Evolutionary conservation across 2,797 vertebrate genomes (phyloP).

Genomic region (Sebastes alutus): DNA sequence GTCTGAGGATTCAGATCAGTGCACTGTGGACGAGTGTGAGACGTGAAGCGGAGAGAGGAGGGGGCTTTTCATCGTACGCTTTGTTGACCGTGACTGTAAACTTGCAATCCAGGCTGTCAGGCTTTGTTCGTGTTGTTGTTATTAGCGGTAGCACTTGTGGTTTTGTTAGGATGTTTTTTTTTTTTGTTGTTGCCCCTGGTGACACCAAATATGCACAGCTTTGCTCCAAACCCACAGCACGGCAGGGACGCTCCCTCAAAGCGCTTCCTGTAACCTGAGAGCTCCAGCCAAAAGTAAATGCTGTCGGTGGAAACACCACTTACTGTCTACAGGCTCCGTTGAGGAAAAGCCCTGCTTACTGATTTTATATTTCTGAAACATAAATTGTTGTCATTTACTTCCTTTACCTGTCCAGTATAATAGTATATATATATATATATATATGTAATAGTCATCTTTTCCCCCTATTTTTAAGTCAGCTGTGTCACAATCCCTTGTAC

Average conservation of each 20-base stretch:
- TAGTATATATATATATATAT: not conserved
- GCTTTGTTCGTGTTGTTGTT: conserved; percentile 45
- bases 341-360: not conserved
- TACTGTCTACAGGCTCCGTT: not conserved
- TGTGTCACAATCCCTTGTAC: not conserved
- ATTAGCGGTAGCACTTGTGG: conserved; percentile 53
- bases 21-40: not conserved
- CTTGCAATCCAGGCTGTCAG: conserved; percentile 16
- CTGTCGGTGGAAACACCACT: conserved; percentile 50
- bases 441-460: not conserved
- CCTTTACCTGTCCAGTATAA: not conserved
- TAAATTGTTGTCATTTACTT: not conserved
- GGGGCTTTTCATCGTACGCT: not conserved
- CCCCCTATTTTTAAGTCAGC: not conserved
- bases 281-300: conserved; percentile 41
- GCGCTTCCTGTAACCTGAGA: conserved; percentile 73
- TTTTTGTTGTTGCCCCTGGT: conserved; percentile 53
- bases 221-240: conserved; percentile 60
- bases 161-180: conserved; percentile 57
- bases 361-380: not conserved
- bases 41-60: not conserved
- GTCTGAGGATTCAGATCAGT: conserved; percentile 17
- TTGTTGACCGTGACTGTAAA: conserved; percentile 35
- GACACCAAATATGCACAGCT: conserved; percentile 65
- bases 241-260: conserved; percentile 51